Base-by-base conservation (phyloP, 2,888 invertebrate species). In the Sympetrum striolatum region DNA sequence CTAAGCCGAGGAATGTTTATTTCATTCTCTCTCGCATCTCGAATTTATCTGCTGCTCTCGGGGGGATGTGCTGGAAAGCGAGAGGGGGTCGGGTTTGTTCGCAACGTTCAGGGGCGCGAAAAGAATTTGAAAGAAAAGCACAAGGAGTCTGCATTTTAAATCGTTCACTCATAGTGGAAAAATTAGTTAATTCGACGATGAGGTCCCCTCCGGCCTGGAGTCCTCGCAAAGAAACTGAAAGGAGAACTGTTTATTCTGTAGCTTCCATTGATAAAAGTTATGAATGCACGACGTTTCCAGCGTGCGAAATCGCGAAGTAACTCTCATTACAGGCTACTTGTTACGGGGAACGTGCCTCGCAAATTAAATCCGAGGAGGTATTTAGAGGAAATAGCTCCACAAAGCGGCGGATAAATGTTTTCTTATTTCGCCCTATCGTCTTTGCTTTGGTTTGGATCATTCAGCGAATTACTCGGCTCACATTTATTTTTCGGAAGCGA, bases 1-100 rank as follows among this genome's bases (percentile, higher is more conserved):
- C 58, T 82, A 53, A 82, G 44, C 31, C 31, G 58, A 35, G 82
- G 58, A 25, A 86, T 86, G 60, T 86, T 86, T 86, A 86, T 86
- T 86, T 86, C 86, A 86, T 60, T 60, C 86, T 60, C 37, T 15
- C 64, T 58, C 64, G 37, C 60, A n/a, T 86, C 80, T n/a, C n/a
- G 10, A 39, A 80, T 80, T 80, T 80, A 39, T 39, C 37, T 44
- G 14, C 39, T 37, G 18, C 53, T 58, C 58, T n/a, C 82, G n/a
- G 81, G 37, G n/a, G 14, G 53, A 44, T 18, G 48, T 44, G 44
- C 53, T 2, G 25, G 14, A 14, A 48, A 48, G 81, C 37, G 37
- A 81, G 37, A 80, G 81, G n/a, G 22, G 25, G 81, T n/a, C 3
- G 15, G n/a, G 25, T 44, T 81, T 81, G 44, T 10, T 48, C 15